A percentile compares a stretch with the other conserved stretches of the same genome.
Conservation (phyloP, 2,113 vertebrate species). For the Sorex fumeus region DNA sequence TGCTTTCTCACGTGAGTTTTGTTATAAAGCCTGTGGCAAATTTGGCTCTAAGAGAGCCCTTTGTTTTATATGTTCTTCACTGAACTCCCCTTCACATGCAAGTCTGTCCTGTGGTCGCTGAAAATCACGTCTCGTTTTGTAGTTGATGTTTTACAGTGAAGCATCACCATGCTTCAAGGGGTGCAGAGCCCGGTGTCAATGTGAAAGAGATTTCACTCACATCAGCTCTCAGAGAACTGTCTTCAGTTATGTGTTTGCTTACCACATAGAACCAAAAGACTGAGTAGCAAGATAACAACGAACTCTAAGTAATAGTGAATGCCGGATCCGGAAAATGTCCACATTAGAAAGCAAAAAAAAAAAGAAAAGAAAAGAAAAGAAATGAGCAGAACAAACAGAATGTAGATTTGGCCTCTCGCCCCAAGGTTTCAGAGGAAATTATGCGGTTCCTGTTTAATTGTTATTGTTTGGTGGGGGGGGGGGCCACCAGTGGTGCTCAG, state of each 20-base stretch:
- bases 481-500: too few species aligned
- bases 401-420: constrained; percentile 17
- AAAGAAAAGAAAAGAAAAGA: not conserved
- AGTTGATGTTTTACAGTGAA: not conserved
- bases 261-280: not conserved
- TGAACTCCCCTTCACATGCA: constrained; percentile 8
- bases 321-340: not conserved
- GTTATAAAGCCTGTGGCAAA: too few species aligned
- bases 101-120: constrained; percentile 36
- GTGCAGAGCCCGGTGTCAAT: not conserved
- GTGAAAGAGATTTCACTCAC: not conserved
- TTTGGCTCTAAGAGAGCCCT: not conserved
- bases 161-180: not conserved
- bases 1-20: not conserved
- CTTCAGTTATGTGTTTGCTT: constrained; percentile 37
- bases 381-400: not conserved
- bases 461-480: too few species aligned
- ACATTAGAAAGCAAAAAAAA: not conserved
- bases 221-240: not conserved
- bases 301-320: constrained; percentile 11
- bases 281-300: constrained; percentile 23
- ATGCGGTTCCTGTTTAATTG: not conserved
- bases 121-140: not conserved
- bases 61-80: not conserved
- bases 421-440: constrained; percentile 35